Evolutionary conservation across 92 coral and sea anemone genomes (phyloP).

Genomic region (Pocillopora grandis): DNA sequence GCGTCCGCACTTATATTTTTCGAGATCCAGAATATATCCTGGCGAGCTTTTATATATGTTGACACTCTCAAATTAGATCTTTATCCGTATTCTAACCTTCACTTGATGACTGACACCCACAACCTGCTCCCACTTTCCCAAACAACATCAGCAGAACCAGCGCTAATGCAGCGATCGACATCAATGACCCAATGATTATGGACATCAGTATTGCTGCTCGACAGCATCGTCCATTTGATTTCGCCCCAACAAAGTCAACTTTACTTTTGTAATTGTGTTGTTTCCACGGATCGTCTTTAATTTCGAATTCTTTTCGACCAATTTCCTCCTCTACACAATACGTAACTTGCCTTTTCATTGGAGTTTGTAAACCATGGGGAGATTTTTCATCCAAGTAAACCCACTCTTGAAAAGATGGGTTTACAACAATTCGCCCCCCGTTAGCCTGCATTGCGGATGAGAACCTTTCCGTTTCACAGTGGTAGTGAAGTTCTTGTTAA

Average conservation of each 20-base stretch:
- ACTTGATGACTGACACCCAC: not conserved
- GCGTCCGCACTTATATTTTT: not conserved
- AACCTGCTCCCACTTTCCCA: not conserved
- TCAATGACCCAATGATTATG: not conserved
- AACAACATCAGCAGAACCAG: not conserved
- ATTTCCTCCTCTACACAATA: not conserved
- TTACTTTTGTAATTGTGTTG: too few species aligned
- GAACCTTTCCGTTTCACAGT: too few species aligned
- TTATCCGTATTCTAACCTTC: not conserved
- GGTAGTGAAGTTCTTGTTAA: too few species aligned
- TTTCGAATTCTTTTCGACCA: not conserved
- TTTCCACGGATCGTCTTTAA: not conserved
- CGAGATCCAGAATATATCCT: not conserved
- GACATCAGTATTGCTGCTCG: not conserved
- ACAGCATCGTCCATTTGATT: too few species aligned
- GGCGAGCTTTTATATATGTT: not conserved
- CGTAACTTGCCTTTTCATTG: constrained; percentile 5
- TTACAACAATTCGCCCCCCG: not conserved
- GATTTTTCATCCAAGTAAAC: too few species aligned
- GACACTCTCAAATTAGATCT: too few species aligned
- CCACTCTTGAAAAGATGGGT: constrained; percentile 1
- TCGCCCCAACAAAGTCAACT: too few species aligned
- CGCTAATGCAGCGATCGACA: not conserved
- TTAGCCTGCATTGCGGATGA: not conserved
- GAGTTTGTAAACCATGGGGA: too few species aligned